Percentiles rank a stretch among this genome's conserved stretches.
Evolutionary conservation across 2,888 invertebrate species (phyloP).

Genomic region (Drosophila algonquin): DNA sequence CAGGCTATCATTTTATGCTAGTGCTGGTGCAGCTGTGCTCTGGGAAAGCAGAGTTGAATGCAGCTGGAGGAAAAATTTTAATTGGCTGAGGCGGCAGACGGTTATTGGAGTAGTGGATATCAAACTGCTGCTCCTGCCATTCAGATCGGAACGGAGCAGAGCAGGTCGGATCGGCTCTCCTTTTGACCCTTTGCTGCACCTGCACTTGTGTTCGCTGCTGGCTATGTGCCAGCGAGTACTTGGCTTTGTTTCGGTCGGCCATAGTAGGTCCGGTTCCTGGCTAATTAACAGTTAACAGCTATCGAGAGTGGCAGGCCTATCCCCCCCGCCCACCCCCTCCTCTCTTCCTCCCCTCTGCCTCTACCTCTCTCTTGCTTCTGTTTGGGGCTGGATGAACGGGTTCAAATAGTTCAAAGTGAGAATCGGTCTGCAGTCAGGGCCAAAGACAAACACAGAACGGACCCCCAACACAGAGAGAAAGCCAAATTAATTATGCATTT

Average conservation of each 20-base stretch:
- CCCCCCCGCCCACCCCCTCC: not conserved
- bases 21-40: not conserved
- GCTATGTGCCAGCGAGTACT: not conserved
- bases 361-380: not conserved
- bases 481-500: slow-evolving; percentile 82
- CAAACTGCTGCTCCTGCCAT: not conserved
- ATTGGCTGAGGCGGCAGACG: slow-evolving; percentile 37
- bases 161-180: not conserved
- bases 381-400: slow-evolving; percentile 4
- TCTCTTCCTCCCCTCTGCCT: not conserved
- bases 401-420: slow-evolving; percentile 58
- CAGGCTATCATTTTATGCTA: slow-evolving; percentile 22
- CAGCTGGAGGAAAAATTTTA: slow-evolving; percentile 41
- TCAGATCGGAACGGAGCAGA: too few relatives aligned
- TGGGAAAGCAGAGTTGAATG: not conserved
- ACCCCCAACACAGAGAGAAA: slow-evolving; percentile 50
- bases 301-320: slow-evolving; percentile 33
- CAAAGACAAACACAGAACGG: slow-evolving; percentile 30
- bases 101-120: too few relatives aligned
- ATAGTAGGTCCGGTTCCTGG: slow-evolving; percentile 5
- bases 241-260: slow-evolving; percentile 7
- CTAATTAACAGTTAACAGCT: slow-evolving; percentile 35
- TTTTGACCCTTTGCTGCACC: slow-evolving; percentile 2
- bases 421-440: slow-evolving; percentile 50
- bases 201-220: not conserved